Base-by-base conservation (phyloP, 1,140 invertebrate species). In the Pseudobourletiella spinata region DNA sequence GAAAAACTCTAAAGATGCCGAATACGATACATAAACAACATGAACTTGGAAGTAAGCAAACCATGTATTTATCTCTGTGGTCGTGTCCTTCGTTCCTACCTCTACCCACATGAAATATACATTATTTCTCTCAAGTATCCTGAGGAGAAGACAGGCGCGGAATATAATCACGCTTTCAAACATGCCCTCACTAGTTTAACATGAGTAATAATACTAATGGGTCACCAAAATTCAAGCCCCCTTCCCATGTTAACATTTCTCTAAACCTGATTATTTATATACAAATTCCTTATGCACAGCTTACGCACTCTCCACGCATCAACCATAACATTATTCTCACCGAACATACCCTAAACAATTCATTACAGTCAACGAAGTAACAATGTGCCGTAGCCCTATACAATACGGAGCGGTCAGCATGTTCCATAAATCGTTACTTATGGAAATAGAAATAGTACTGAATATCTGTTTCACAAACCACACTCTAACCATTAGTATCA, bases 1-100 rank as follows among this genome's bases (percentile, higher is more conserved):
- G 48, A 63, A 63, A 63, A 63, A 58, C 29, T 44, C 3, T 43
- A 58, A 63, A 63, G 61, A 58, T 63, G 61, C 61, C 61, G 61
- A 63, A 55, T 16, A 43, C 42, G 32, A 57, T 57, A 26, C 20
- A 57, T 24, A 55, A 55, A 55, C 52, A 55, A 55, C 52, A 55
- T 32, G 52, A 25, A 55, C 52, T 18, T 20, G 6, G 8, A 25
- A 39, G 32, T 39, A 39, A 39, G 32, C 32, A 39, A 39, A 39
- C 32, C 32, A 39, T 39, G 32, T 39, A 39, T 39, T 39, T 39
- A 39, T 39, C 32, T 39, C 32, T 39, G 32, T 39, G 32, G 8
- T 11, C 8, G 32, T 39, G 8, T n/a, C 32, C 32, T n/a, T n/a
- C n/a, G n/a, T n/a, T n/a, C n/a, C n/a, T n/a, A n/a, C n/a, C 32